phyloP scores from a whole-genome alignment of 2,113 vertebrate genomes.

The Apistogramma diplotaenia region DNA sequence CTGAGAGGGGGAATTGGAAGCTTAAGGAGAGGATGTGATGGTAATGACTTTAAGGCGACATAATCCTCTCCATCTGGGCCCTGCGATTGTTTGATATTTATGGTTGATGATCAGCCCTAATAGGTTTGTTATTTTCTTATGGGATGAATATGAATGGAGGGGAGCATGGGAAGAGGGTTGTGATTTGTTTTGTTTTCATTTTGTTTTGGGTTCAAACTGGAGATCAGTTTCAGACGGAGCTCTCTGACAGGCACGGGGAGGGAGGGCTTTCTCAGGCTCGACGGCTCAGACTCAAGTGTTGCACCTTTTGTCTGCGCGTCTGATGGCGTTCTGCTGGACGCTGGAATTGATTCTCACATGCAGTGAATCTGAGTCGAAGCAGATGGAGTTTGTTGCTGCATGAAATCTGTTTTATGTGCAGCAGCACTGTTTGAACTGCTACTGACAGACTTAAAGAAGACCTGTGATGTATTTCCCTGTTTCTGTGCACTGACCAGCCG shows the following conservation, averaged over 20 bases:
- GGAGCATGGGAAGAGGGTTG: slow-evolving; percentile 63
- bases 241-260: neutral
- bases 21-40: slow-evolving; percentile 88
- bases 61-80: slow-evolving; percentile 89
- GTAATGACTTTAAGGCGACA: slow-evolving; percentile 85
- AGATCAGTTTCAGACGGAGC: slow-evolving; percentile 66
- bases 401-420: neutral
- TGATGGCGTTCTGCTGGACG: neutral
- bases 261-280: neutral
- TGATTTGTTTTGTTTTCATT: slow-evolving; percentile 82
- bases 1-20: slow-evolving; percentile 80
- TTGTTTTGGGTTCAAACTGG: slow-evolving; percentile 42
- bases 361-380: slow-evolving; percentile 3
- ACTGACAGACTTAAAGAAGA: neutral
- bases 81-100: slow-evolving; percentile 81
- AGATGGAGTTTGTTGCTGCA: neutral
- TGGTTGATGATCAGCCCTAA: slow-evolving; percentile 83
- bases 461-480: neutral
- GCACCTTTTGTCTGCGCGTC: neutral
- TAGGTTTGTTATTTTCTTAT: slow-evolving; percentile 74
- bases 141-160: slow-evolving; percentile 65
- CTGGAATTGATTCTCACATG: slow-evolving; percentile 8
- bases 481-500: neutral
- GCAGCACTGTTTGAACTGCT: neutral
- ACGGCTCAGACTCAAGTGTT: slow-evolving; percentile 22